phyloP scores from a whole-genome alignment of 1,140 invertebrate species.

The Meloidogyne chitwoodi region DNA sequence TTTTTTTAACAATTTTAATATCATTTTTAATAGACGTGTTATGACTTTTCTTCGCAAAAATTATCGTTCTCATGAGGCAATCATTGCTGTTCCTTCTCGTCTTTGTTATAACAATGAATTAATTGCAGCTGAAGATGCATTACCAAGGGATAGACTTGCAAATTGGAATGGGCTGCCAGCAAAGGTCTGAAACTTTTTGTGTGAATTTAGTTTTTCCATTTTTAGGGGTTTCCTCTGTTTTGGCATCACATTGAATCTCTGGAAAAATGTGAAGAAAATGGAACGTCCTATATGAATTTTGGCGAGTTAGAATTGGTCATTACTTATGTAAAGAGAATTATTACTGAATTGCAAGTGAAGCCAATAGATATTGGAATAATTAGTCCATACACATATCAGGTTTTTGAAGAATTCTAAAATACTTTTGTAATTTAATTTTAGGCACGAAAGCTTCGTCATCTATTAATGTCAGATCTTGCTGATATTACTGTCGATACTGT shows the following conservation, averaged over 20 bases:
- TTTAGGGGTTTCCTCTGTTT: conserved; percentile 39
- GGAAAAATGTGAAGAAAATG: conserved; percentile 59
- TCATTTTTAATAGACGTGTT: conserved; percentile 22
- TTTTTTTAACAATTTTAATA: not conserved
- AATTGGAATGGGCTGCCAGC: conserved; percentile 12
- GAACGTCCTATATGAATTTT: conserved; percentile 78
- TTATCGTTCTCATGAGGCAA: conserved; percentile 35
- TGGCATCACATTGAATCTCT: conserved; percentile 16
- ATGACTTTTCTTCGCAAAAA: conserved; percentile 23
- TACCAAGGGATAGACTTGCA: not conserved
- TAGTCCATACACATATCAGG: conserved; percentile 82
- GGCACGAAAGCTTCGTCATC: conserved; percentile 11
- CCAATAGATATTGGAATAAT: conserved; percentile 81
- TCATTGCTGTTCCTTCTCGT: conserved; percentile 31
- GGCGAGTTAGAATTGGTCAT: conserved; percentile 70
- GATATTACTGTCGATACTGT: conserved; percentile 34
- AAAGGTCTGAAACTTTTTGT: not conserved
- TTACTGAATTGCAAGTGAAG: conserved; percentile 67
- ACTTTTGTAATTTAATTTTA: conserved; percentile 5
- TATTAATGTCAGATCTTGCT: not conserved
- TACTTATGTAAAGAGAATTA: conserved; percentile 61
- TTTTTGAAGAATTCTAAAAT: not conserved
- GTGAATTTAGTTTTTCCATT: not conserved
- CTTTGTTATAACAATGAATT: conserved; percentile 30
- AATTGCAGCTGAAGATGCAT: not conserved